Percentiles rank a stretch among this genome's conserved stretches.
phyloP scores from a whole-genome alignment of 2,113 vertebrate species.

The Murina feae region DNA sequence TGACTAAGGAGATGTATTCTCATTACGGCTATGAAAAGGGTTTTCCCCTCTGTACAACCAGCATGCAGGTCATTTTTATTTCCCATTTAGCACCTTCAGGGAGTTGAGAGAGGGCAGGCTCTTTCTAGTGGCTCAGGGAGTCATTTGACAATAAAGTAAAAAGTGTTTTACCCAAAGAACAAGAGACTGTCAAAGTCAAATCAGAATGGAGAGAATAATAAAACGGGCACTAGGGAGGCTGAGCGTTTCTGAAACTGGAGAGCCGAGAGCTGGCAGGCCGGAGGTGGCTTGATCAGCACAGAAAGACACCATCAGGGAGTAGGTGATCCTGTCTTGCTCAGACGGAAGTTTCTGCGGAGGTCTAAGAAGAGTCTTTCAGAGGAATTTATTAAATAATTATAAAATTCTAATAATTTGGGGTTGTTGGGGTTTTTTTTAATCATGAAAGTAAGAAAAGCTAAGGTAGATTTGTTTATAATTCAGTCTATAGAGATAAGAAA shows the following conservation, averaged over 20 bases:
- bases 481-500: constrained; percentile 33
- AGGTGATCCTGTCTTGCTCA: neutral
- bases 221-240: neutral
- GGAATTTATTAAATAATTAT: constrained; percentile 65
- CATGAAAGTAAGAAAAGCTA: neutral
- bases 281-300: neutral
- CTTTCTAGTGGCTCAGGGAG: neutral
- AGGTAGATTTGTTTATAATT: neutral
- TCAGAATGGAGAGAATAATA: neutral
- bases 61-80: neutral
- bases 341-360: neutral
- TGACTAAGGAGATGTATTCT: neutral
- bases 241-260: neutral
- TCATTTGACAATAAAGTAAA: neutral
- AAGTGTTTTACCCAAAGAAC: neutral
- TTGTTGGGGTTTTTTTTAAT: neutral
- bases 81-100: neutral
- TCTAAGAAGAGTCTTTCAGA: constrained; percentile 63
- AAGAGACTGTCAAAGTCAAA: neutral
- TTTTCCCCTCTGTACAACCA: neutral
- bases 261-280: neutral
- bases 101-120: neutral
- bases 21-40: neutral
- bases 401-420: constrained; percentile 57
- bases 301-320: neutral